Percentiles rank a stretch among this genome's conserved stretches.
Conservation (phyloP, 2,888 invertebrate genomes). For the Tipula unca region DNA sequence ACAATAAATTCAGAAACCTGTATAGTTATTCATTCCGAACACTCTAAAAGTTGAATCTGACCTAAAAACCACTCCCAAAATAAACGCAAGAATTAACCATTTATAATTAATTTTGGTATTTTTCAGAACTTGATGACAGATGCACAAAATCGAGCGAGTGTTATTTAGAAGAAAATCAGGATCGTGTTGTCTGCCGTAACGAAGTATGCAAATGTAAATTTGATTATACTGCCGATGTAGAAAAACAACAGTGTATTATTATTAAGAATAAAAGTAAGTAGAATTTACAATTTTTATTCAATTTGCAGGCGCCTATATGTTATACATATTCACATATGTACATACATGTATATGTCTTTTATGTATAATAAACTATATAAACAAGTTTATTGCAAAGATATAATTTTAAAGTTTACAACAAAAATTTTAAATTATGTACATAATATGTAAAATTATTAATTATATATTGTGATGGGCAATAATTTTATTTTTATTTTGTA, state of each 20-base stretch:
- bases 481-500: not conserved
- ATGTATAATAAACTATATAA: too few species aligned
- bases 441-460: not conserved
- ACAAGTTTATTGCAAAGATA: not conserved
- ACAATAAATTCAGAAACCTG: too few species aligned
- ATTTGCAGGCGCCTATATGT: too few species aligned
- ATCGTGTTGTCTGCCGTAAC: conserved; percentile 38
- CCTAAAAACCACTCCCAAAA: too few species aligned
- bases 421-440: not conserved
- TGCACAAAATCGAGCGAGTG: conserved; percentile 37
- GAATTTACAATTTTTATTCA: not conserved
- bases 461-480: not conserved
- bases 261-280: not conserved
- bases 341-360: too few species aligned
- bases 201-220: conserved; percentile 39
- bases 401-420: not conserved
- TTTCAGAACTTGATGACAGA: conserved; percentile 32
- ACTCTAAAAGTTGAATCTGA: too few species aligned
- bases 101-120: too few species aligned
- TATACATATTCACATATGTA: too few species aligned
- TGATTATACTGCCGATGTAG: conserved; percentile 25
- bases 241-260: conserved; percentile 8
- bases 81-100: too few species aligned
- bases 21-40: too few species aligned
- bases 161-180: conserved; percentile 34